Base-by-base conservation (phyloP, 1,140 invertebrate genomes). In the Phymorhynchus buccinoides region DNA sequence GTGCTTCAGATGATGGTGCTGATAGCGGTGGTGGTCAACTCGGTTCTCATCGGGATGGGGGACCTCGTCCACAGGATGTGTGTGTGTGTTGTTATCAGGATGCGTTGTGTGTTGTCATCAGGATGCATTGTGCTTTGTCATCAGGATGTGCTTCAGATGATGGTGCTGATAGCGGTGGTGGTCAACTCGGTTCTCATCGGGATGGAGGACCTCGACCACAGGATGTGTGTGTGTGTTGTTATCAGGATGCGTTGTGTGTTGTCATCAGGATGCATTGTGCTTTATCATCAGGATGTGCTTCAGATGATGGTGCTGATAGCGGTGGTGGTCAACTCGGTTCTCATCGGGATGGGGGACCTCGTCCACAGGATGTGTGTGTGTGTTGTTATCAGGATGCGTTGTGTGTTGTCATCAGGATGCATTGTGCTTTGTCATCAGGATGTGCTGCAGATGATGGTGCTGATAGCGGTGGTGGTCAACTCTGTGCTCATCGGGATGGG, bases 101-200 rank as follows among this genome's bases (percentile, higher is more conserved):
- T n/a, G n/a, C n/a, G n/a, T n/a, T n/a, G n/a, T n/a, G n/a, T n/a
- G n/a, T n/a, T n/a, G n/a, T n/a, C n/a, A n/a, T n/a, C n/a, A n/a
- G n/a, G n/a, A n/a, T n/a, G n/a, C n/a, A n/a, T n/a, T n/a, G n/a
- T n/a, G n/a, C n/a, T n/a, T n/a, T n/a, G n/a, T n/a, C n/a, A 93
- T 41, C 91, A 97, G 96, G 96, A 97, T 94, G 97, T 97, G 27
- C 96, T 99, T 94, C 97, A 98, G 93, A 95, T 97, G 35, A 97
- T 99, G 95, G 97, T 97, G n/a, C 94, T 97, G 0, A 96, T 98
- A 56, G 97, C 98, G 0, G 97, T 99, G 18, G 94, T 98, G 86
- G 98, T 99, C 0, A 99, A 99, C 93, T 98, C 97, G 94, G 97
- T 97, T 0, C 94, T 99, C 42, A 97, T 99, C 86, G 97, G 97